Base-by-base conservation (phyloP, 1,140 invertebrate genomes). In the Polyergus mexicanus region DNA sequence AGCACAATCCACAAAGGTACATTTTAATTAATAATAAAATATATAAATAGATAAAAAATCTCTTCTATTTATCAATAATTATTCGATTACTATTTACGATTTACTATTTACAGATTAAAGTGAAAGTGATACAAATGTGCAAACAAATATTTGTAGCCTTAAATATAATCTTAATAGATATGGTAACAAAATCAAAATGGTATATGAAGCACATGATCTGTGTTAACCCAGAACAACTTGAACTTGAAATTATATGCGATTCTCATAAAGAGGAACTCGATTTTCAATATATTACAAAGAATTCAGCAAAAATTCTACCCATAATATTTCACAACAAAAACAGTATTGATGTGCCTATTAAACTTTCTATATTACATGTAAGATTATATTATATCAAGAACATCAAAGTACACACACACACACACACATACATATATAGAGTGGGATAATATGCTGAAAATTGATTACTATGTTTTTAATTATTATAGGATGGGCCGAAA, bases 301-400 rank as follows among this genome's bases (percentile, higher is more conserved):
- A 92, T 81, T 86, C 72, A 7, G 74, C 16, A 0, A 90, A 89
- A 78, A 72, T 51, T 44, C 44, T 93, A 13, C 89, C 92, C 28
- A 72, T 95, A 74, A 92, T 77, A 6, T 87, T 95, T 22, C 90
- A 93, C 74, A 95, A 95, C 84, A 92, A 92, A 86, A 94, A 94
- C 72, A 94, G 84, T 63, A 47, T 93, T 35, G 88, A 93, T 66
- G 41, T 95, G 35, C 91, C 86, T 35, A 69, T 94, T 1, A 88
- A 91, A 56, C 51, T 94, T 1, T 87, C 72, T 25, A 91, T 95
- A 63, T 16, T 81, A 76, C 90, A 94, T 68, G 94, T 94, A 76
- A 90, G 60, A 85, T 63, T 51, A 19, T 51, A 51, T 51, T 51
- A 51, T 51, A 51, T 19, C 4, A 51, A 51, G 3, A 51, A 47